These are phyloP conservation scores for Orthosia incerta DNA, from an alignment of 2,888 invertebrate species.

Conservation along the genomic window DNA sequence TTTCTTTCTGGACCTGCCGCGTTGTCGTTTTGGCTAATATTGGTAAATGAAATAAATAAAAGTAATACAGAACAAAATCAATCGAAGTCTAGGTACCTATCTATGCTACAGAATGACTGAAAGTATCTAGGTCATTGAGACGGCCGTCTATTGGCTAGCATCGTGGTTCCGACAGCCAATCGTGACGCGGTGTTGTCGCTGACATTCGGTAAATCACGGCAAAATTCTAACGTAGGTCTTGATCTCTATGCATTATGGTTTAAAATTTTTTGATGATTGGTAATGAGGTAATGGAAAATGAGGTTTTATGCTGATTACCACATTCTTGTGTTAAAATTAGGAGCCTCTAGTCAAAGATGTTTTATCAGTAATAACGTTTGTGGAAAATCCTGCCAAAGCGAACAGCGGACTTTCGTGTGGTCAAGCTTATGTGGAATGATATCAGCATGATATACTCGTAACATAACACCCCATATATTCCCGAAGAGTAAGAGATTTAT, in stretches of 20 bases:
- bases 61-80: neutral
- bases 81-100: constrained; percentile 48
- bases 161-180: constrained; percentile 35
- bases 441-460: too few species aligned
- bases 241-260: constrained; percentile 4
- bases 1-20: neutral
- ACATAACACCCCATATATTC: too few species aligned
- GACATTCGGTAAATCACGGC: constrained; percentile 30
- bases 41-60: neutral
- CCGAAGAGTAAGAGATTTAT: too few species aligned
- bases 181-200: constrained; percentile 13
- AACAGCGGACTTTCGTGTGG: too few species aligned
- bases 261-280: neutral
- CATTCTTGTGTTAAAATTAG: too few species aligned
- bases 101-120: constrained; percentile 16
- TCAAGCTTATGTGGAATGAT: too few species aligned
- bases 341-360: too few species aligned
- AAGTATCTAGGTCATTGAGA: constrained; percentile 55
- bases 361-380: too few species aligned
- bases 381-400: too few species aligned
- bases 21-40: neutral
- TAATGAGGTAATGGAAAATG: neutral
- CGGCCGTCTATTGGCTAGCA: constrained; percentile 38
- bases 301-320: neutral
- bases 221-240: constrained; percentile 15